Conservation (phyloP, 1,140 invertebrate genomes). For the Drosophila rhopaloa region DNA sequence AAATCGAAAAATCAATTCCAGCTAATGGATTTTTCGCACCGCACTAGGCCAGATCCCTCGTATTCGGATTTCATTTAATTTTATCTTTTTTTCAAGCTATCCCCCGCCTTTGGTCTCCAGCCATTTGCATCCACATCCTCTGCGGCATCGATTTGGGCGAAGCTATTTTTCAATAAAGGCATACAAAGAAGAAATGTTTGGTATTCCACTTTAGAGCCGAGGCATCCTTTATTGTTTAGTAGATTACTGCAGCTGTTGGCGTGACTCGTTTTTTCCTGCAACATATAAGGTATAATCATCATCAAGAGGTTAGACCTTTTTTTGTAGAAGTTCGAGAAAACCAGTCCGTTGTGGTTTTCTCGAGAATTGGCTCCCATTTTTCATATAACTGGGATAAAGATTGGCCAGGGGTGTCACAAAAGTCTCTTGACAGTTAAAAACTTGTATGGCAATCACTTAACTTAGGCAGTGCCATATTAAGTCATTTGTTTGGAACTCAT, state of each 20-base stretch:
- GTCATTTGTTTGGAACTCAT: no score
- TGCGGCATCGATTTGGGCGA: conserved; percentile 44
- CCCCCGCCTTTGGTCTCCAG: conserved; percentile 1
- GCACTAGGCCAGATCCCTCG: conserved; percentile 40
- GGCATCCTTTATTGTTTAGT: conserved; percentile 40
- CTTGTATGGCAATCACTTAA: conserved; percentile 7
- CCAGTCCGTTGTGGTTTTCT: conserved; percentile 9
- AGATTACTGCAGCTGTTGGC: conserved; percentile 32
- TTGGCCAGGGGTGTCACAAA: conserved; percentile 1
- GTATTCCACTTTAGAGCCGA: conserved; percentile 34
- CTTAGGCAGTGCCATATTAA: background rate
- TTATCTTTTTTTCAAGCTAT: conserved; percentile 24
- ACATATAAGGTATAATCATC: conserved; percentile 45
- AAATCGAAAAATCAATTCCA: conserved; percentile 63
- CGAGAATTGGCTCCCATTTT: conserved; percentile 24
- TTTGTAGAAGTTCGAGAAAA: conserved; percentile 7
- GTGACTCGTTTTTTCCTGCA: conserved; percentile 16
- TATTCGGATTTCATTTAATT: conserved; percentile 41
- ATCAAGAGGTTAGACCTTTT: conserved; percentile 30
- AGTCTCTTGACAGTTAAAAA: conserved; percentile 6
- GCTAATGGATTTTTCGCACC: conserved; percentile 59
- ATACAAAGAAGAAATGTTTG: conserved; percentile 47
- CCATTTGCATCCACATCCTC: conserved; percentile 35
- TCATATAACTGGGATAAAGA: background rate
- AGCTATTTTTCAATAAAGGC: conserved; percentile 51